Conservation (phyloP, 2,797 vertebrate genomes). For the Poliocrania exsul region DNA sequence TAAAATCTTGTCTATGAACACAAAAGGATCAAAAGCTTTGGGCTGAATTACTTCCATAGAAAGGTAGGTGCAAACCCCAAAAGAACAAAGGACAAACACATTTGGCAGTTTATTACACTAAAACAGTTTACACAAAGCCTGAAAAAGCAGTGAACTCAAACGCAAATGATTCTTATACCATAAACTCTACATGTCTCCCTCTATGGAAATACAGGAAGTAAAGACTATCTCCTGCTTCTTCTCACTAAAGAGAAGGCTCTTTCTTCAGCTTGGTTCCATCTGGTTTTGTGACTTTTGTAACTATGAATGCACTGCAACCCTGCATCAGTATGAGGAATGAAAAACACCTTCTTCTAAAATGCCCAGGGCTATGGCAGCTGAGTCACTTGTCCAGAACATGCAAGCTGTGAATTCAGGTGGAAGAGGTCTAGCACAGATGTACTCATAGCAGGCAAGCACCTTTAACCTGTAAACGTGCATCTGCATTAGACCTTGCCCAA, state of each 20-base stretch:
- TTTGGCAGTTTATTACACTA: not conserved
- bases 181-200: not conserved
- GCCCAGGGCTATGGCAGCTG: not conserved
- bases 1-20: not conserved
- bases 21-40: not conserved
- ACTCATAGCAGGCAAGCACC: not conserved
- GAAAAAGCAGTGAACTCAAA: not conserved
- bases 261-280: not conserved
- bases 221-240: not conserved
- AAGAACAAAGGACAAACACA: not conserved
- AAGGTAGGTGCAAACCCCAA: not conserved
- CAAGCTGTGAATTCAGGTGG: not conserved
- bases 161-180: not conserved
- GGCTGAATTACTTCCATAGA: not conserved
- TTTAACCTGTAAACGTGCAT: not conserved
- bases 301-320: not conserved
- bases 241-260: not conserved
- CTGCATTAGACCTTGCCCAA: not conserved
- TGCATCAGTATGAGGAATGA: not conserved
- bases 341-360: not conserved
- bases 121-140: not conserved
- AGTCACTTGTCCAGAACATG: not conserved
- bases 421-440: not conserved
- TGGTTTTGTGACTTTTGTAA: not conserved
- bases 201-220: not conserved